phyloP scores from a whole-genome alignment of 1,140 invertebrate genomes.

The Drosophila parabipectinata region DNA sequence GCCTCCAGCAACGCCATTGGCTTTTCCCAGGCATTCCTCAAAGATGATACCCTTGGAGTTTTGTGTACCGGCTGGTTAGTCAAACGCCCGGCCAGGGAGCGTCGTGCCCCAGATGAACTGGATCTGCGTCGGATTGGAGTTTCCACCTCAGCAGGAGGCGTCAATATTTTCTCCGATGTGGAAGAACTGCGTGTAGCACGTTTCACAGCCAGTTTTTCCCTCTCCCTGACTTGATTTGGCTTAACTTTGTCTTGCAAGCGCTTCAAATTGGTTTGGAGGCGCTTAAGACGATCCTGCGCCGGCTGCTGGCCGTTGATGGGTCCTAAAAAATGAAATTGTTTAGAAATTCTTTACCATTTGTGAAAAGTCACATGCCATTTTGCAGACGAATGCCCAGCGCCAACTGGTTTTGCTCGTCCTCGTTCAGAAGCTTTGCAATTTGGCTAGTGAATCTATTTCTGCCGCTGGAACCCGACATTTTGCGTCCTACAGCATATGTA shows the following conservation, averaged over 20 bases:
- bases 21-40: slow-evolving; percentile 50
- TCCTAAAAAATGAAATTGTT: neutral
- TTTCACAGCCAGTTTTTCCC: too few relatives aligned
- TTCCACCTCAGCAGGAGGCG: neutral
- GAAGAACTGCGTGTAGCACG: slow-evolving; percentile 4
- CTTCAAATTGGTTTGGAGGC: slow-evolving; percentile 62
- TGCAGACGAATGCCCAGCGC: neutral
- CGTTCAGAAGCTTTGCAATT: neutral
- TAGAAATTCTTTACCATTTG: neutral
- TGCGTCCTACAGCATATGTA: neutral
- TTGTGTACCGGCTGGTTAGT: neutral
- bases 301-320: slow-evolving; percentile 15
- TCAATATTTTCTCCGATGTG: neutral
- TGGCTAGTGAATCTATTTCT: neutral
- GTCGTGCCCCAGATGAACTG: neutral
- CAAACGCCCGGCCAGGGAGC: neutral
- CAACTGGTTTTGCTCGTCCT: neutral
- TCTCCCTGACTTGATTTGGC: neutral
- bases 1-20: slow-evolving; percentile 61
- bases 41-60: neutral
- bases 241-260: slow-evolving; percentile 11
- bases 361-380: neutral
- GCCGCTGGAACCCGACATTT: neutral
- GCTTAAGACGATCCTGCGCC: slow-evolving; percentile 71
- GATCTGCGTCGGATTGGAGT: neutral